Evolutionary conservation across 1,140 invertebrate genomes (phyloP).

Genomic region (Lamellibrachia luymesi): DNA sequence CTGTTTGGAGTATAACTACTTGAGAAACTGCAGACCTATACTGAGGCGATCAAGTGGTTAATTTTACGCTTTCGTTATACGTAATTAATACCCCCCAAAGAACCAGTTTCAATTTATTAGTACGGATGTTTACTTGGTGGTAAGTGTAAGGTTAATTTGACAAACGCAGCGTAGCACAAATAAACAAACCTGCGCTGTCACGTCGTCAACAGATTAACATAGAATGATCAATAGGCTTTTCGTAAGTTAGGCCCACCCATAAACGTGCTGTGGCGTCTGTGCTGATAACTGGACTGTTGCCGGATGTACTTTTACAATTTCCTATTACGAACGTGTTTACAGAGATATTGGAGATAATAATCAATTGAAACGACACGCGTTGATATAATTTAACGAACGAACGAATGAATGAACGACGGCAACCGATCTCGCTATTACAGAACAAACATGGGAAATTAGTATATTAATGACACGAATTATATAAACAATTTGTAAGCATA

Average conservation of each 20-base stretch:
- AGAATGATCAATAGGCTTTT: no score
- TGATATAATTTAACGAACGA: neutral
- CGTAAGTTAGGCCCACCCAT: no score
- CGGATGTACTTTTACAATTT: neutral
- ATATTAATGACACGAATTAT: no score
- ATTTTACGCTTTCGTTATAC: neutral
- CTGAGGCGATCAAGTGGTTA: neutral
- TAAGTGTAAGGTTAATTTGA: neutral
- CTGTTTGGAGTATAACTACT: no score
- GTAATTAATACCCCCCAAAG: neutral
- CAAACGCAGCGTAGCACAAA: neutral
- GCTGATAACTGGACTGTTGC: no score
- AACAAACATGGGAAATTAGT: neutral
- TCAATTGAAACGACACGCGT: neutral
- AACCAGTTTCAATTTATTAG: neutral
- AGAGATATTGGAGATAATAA: neutral
- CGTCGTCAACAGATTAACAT: no score
- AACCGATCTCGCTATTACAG: no score
- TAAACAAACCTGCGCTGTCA: no score
- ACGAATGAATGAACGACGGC: neutral
- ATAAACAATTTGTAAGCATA: no score
- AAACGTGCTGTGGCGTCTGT: no score
- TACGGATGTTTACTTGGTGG: neutral
- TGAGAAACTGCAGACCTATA: no score
- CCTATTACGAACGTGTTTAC: neutral